Conservation (phyloP, 2,113 vertebrate genomes). For the Onychostruthus taczanowskii region DNA sequence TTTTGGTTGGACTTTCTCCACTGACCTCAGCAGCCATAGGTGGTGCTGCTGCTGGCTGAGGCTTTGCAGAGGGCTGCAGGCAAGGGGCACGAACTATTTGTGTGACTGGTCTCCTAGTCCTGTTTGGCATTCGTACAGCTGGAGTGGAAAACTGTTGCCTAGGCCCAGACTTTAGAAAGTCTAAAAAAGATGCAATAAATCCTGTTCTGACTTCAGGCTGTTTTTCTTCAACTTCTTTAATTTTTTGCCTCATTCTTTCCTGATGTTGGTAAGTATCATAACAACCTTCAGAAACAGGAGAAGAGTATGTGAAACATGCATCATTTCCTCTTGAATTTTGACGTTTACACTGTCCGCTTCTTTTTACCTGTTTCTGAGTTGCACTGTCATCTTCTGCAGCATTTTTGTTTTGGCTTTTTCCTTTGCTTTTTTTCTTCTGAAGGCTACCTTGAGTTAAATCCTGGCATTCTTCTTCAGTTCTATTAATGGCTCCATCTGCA, state of each 20-base stretch:
- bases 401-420: constrained; percentile 79
- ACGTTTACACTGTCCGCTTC: constrained; percentile 82
- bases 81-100: constrained; percentile 76
- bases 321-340: constrained; percentile 86
- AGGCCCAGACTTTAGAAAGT: constrained; percentile 96
- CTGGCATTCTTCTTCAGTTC: constrained; percentile 79
- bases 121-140: constrained; percentile 85
- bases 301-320: constrained; percentile 74
- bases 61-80: constrained; percentile 74
- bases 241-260: constrained; percentile 96
- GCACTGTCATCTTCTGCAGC: constrained; percentile 77
- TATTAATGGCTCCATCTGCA: constrained; percentile 66
- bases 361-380: constrained; percentile 80
- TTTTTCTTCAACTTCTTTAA: constrained; percentile 96
- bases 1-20: constrained; percentile 78
- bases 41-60: constrained; percentile 57
- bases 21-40: constrained; percentile 71
- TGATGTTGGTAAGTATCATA: constrained; percentile 92
- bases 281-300: constrained; percentile 75
- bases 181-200: constrained; percentile 96
- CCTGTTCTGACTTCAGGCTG: constrained; percentile 97
- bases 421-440: constrained; percentile 85
- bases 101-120: constrained; percentile 82
- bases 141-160: constrained; percentile 92
- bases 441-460: constrained; percentile 77